Conservation (phyloP, 2,888 invertebrate species). For the Lomographa bimaculata region DNA sequence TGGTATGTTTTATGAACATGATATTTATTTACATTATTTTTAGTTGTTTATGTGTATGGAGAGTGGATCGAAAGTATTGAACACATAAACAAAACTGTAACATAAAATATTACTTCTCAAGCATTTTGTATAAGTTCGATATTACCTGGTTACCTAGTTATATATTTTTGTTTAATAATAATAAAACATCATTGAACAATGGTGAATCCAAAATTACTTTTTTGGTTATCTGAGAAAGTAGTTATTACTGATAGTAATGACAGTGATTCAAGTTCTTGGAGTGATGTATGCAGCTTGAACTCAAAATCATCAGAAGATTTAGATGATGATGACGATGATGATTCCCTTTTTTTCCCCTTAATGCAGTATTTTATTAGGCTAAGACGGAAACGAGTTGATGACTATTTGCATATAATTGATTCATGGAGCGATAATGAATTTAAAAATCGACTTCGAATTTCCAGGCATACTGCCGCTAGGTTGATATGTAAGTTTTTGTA, state of each 20-base stretch:
- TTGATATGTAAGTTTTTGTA: slow-evolving; percentile 57
- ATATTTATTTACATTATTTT: no score
- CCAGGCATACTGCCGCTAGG: slow-evolving; percentile 50
- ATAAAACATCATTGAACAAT: slow-evolving; percentile 27
- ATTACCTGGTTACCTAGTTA: no score
- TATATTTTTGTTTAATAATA: no score
- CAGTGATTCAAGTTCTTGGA: slow-evolving; percentile 54
- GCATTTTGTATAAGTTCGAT: no score
- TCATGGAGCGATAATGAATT: slow-evolving; percentile 63
- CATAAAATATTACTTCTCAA: no score
- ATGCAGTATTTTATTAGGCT: slow-evolving; percentile 59
- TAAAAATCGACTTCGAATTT: slow-evolving; percentile 56
- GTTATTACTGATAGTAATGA: slow-evolving; percentile 44
- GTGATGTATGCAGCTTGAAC: slow-evolving; percentile 36
- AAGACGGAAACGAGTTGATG: slow-evolving; percentile 55
- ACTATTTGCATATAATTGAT: slow-evolving; percentile 60
- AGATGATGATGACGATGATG: slow-evolving; percentile 37
- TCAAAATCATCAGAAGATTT: slow-evolving; percentile 13
- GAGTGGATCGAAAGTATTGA: no score
- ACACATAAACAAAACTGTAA: no score
- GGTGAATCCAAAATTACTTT: slow-evolving; percentile 42
- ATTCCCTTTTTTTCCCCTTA: slow-evolving; percentile 53
- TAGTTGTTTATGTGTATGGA: no score
- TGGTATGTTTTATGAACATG: no score
- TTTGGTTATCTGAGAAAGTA: slow-evolving; percentile 44